These are phyloP conservation scores for Tapirus terrestris DNA, from an alignment of 2,113 vertebrate genomes.

Conservation along the genomic window DNA sequence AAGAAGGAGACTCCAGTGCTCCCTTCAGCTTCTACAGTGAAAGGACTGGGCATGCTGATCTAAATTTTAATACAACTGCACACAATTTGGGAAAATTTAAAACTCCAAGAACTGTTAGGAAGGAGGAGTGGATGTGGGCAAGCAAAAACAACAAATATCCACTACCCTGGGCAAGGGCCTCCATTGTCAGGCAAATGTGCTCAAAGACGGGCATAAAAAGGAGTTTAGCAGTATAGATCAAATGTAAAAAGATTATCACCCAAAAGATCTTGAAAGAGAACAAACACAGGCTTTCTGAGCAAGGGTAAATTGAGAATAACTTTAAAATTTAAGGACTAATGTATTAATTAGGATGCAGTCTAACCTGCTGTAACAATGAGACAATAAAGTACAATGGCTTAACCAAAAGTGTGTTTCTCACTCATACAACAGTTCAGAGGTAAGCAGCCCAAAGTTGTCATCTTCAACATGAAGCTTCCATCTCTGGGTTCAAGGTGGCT, in stretches of 20 bases:
- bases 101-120: neutral
- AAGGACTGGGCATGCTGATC: neutral
- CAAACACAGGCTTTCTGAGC: neutral
- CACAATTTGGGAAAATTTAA: neutral
- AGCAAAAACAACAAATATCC: neutral
- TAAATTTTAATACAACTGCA: neutral
- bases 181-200: neutral
- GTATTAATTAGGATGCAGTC: neutral
- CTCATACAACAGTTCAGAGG: neutral
- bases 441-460: neutral
- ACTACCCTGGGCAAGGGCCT: neutral
- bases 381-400: neutral
- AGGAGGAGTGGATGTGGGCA: neutral
- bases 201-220: neutral
- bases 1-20: neutral
- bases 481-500: neutral
- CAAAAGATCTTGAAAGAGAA: neutral
- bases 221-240: neutral
- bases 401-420: conserved; percentile 18
- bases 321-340: neutral
- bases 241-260: neutral
- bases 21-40: neutral
- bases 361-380: neutral
- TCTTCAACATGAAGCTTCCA: neutral
- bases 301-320: neutral